phyloP scores from a whole-genome alignment of 2,113 vertebrate genomes.

The Dipodomys merriami region DNA sequence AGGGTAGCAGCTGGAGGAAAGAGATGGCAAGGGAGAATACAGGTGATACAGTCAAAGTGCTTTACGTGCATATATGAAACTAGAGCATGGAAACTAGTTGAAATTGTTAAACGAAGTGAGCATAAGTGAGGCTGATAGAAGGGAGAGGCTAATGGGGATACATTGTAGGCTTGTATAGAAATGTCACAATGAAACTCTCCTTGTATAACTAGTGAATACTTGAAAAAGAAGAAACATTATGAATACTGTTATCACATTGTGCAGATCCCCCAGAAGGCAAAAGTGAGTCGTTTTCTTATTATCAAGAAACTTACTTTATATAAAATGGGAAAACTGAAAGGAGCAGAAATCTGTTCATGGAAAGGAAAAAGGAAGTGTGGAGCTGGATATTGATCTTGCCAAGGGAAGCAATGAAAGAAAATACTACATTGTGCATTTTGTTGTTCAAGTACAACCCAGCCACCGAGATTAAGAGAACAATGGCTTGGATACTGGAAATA shows the following conservation, averaged over 20 bases:
- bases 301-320: constrained; percentile 43
- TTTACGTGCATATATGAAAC: too few relatives aligned
- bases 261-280: neutral
- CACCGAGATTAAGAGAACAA: constrained; percentile 80
- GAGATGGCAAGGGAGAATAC: too few relatives aligned
- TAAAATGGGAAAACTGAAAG: constrained; percentile 38
- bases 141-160: too few relatives aligned
- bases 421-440: constrained; percentile 66
- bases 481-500: constrained; percentile 53
- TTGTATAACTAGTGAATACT: too few relatives aligned
- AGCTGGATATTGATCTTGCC: constrained; percentile 71
- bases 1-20: too few relatives aligned
- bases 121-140: too few relatives aligned
- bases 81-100: too few relatives aligned
- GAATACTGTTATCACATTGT: neutral
- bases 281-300: constrained; percentile 7
- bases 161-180: too few relatives aligned
- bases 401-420: constrained; percentile 77
- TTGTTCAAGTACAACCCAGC: constrained; percentile 67
- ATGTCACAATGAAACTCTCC: too few relatives aligned
- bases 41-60: too few relatives aligned
- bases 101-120: too few relatives aligned
- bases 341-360: constrained; percentile 57
- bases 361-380: constrained; percentile 76
- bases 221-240: neutral